phyloP scores from a whole-genome alignment of 1,140 invertebrate species.

The Lamellibrachia luymesi region DNA sequence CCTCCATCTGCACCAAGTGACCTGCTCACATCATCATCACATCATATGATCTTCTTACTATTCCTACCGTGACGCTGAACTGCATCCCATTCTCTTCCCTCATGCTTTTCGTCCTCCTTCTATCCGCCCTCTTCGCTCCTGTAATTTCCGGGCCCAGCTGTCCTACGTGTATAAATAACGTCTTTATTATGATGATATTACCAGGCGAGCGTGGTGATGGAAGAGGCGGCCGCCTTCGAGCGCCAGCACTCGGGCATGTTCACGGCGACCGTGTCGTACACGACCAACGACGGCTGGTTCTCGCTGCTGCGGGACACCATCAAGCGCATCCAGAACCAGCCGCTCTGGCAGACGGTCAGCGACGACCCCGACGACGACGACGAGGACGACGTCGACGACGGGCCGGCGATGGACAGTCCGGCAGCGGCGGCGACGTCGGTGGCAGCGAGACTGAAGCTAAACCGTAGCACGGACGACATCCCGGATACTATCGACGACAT shows the following conservation, averaged over 20 bases:
- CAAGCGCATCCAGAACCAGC: slow-evolving; percentile 19
- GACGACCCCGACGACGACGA: slow-evolving; percentile 3
- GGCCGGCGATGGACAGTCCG: background rate
- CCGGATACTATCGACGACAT: background rate
- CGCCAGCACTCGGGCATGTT: slow-evolving; percentile 19
- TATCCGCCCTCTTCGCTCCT: no score
- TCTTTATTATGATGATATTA: no score
- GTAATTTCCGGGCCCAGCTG: no score
- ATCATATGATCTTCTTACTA: no score
- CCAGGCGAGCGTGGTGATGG: background rate
- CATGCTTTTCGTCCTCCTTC: no score
- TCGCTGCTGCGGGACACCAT: slow-evolving; percentile 25
- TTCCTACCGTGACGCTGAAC: no score
- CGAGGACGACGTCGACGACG: slow-evolving; percentile 17
- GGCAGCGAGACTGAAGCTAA: background rate
- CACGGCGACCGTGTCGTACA: slow-evolving; percentile 21
- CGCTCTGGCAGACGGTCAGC: slow-evolving; percentile 14
- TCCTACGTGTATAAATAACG: no score
- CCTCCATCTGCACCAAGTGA: no score
- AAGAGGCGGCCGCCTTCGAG: slow-evolving; percentile 24
- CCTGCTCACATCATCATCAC: no score
- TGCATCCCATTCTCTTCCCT: no score
- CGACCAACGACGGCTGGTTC: slow-evolving; percentile 21
- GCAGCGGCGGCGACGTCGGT: no score
- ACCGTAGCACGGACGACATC: background rate